Base-by-base conservation (phyloP, 2,797 vertebrate species). In the Phrynocephalus guinanensis region DNA sequence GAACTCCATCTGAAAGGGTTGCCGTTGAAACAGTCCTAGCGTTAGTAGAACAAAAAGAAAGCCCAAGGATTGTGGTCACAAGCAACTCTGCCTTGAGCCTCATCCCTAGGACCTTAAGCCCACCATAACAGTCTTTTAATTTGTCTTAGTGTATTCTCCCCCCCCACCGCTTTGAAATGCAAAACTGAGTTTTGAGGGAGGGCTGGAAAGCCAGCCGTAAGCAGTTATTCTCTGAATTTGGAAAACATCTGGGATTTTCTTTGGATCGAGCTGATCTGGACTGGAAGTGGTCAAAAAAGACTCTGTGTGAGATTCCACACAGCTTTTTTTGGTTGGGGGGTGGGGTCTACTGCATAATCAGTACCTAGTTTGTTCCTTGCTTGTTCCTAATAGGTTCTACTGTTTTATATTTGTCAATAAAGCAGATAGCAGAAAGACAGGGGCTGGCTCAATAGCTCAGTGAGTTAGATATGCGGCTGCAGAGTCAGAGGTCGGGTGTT, bases 341-440 rank as follows among this genome's bases (percentile, higher is more conserved):
- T 2, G n/a, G 28, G 10, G 8, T 30, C 38, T 20, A 15, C 33
- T 26, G n/a, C 16, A 20, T 70, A 44, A 83, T 52, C 44, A 72
- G 16, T 52, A 44, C 38, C 3, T 44, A 26, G 38, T 33, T 28
- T 75, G 3, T 84, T 84, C 75, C 50, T 71, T 60, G 70, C 70
- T 70, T 79, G 66, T 22, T 86, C 48, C 48, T 77, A 5, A 24
- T 63, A 56, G n/a, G 8, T 0, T 63, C 48, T 56, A 11, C 44
- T 56, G 70, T 48, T 60, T 18, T 79, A 11, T 71, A 63, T 75
- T 60, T 86, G 48, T 68, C 30, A 71, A 79, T 79, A 56, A 86
- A 66, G 5, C 3, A 66, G 33, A 86, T 38, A 56, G 28, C 56
- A 60, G 44, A 79, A 70, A 86, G 22, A 9, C 1, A 16, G 9